Conservation (phyloP, 2,797 vertebrate genomes). For the Sebastes steindachneri region DNA sequence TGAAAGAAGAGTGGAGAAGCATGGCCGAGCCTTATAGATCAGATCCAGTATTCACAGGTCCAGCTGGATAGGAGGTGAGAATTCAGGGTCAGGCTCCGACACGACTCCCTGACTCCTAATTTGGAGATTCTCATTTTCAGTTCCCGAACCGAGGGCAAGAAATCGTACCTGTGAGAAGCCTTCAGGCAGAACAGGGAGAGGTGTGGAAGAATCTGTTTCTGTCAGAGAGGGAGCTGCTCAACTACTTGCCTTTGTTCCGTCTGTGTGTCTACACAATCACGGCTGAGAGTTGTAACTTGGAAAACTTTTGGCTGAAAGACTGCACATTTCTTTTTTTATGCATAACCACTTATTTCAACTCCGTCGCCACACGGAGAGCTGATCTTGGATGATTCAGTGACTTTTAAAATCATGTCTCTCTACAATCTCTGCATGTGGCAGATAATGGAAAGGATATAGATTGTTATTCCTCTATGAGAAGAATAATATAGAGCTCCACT, state of each 20-base stretch:
- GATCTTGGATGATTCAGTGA: neutral
- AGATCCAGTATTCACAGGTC: conserved; percentile 77
- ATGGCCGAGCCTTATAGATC: conserved; percentile 45
- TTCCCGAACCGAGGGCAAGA: conserved; percentile 79
- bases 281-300: conserved; percentile 9
- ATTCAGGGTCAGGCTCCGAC: conserved; percentile 84
- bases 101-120: conserved; percentile 83
- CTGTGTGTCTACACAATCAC: conserved; percentile 26
- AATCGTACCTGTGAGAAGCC: conserved; percentile 88
- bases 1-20: conserved; percentile 26
- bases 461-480: neutral
- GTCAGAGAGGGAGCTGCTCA: conserved; percentile 45
- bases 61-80: conserved; percentile 81
- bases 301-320: conserved; percentile 13
- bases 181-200: conserved; percentile 83
- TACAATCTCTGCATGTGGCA: neutral
- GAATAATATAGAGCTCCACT: accelerated
- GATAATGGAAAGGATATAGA: neutral
- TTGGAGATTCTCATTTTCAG: conserved; percentile 88
- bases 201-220: conserved; percentile 84
- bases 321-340: neutral
- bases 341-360: neutral
- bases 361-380: neutral
- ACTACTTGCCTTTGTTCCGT: conserved; percentile 39
- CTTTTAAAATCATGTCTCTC: neutral